Evolutionary conservation across 1,140 invertebrate genomes (phyloP).

Genomic region (Drosophila asahinai): DNA sequence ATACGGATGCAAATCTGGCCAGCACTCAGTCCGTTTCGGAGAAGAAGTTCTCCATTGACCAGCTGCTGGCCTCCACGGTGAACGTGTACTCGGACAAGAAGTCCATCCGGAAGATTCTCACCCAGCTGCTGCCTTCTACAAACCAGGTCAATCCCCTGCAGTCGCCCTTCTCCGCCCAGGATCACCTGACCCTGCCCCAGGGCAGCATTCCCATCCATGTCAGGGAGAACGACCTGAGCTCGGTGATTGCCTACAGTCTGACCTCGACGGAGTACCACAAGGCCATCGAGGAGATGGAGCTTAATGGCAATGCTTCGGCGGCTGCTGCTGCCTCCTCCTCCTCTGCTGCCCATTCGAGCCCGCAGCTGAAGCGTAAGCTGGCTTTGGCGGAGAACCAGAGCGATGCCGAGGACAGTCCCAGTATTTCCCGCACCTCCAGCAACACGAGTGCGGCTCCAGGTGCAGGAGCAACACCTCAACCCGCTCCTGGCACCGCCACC

Average conservation of each 20-base stretch:
- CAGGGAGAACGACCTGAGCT: slow-evolving; percentile 94
- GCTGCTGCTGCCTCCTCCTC: not conserved
- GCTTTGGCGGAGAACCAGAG: slow-evolving; percentile 46
- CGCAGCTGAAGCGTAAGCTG: slow-evolving; percentile 62
- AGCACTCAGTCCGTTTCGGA: slow-evolving; percentile 36
- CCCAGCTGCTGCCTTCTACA: slow-evolving; percentile 88
- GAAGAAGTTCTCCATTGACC: slow-evolving; percentile 63
- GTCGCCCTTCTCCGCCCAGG: slow-evolving; percentile 87
- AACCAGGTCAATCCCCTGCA: slow-evolving; percentile 86
- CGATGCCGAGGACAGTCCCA: slow-evolving; percentile 58
- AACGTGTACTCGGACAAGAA: slow-evolving; percentile 86
- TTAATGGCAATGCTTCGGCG: slow-evolving; percentile 17
- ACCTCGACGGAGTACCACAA: slow-evolving; percentile 90
- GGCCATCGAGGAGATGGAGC: slow-evolving; percentile 68
- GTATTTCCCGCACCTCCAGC: slow-evolving; percentile 37
- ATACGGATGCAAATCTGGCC: slow-evolving; percentile 17
- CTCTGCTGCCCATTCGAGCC: slow-evolving; percentile 56
- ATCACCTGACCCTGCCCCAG: slow-evolving; percentile 88
- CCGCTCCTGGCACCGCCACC: not conserved
- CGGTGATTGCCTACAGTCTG: slow-evolving; percentile 94
- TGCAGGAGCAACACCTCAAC: not conserved
- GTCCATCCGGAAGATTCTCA: slow-evolving; percentile 89
- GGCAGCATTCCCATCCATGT: slow-evolving; percentile 91
- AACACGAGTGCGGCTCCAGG: slow-evolving; percentile 27
- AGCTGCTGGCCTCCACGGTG: slow-evolving; percentile 61